phyloP scores from a whole-genome alignment of 2,888 invertebrate genomes.

The Protophormia terraenovae region DNA sequence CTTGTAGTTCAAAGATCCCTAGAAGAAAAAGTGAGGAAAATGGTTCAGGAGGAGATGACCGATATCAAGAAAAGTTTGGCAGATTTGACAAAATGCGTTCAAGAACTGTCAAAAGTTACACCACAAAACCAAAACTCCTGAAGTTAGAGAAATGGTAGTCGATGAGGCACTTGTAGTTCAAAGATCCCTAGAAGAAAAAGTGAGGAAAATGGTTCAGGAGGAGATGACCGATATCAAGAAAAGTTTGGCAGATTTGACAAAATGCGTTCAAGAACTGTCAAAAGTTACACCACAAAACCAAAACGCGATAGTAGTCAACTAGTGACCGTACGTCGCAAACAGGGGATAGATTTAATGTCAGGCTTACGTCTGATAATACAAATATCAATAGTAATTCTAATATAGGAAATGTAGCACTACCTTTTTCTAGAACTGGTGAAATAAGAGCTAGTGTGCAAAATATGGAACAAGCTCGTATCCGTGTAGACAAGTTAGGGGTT shows the following conservation, averaged over 20 bases:
- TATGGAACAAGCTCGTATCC: not conserved
- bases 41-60: not conserved
- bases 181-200: no score
- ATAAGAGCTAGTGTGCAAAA: not conserved
- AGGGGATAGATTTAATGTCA: not conserved
- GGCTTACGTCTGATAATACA: not conserved
- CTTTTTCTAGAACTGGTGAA: not conserved
- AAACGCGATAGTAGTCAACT: not conserved
- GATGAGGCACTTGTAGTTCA: no score
- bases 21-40: not conserved
- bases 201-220: no score
- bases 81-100: not conserved
- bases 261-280: no score
- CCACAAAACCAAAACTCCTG: no score
- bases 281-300: no score
- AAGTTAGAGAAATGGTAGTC: no score
- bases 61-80: not conserved
- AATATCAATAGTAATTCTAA: not conserved
- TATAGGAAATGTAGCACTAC: not conserved
- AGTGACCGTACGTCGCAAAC: not conserved
- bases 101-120: not conserved
- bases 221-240: no score
- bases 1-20: not conserved
- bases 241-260: no score
- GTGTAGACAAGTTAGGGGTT: conserved; percentile 32